Evolutionary conservation across 2,113 vertebrate species (phyloP), one percentile per base, ranked within the genome.

Genomic region (Colaptes auratus): DNA sequence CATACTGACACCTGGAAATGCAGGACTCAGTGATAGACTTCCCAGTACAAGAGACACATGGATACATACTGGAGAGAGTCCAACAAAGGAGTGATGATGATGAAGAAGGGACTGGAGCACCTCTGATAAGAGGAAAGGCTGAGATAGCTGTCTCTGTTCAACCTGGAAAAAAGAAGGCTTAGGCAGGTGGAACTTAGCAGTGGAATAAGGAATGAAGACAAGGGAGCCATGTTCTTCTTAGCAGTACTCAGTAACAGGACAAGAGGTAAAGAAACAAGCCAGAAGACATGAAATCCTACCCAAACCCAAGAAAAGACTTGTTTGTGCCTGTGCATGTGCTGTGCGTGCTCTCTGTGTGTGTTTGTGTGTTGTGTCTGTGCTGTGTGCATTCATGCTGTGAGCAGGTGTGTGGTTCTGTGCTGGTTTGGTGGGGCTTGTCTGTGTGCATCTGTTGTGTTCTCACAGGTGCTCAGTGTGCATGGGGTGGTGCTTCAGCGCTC

Each of bases 391-490:
- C 56, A 50, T n/a, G 35, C 23, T 53, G 44, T 27, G 3, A 48
- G 24, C 5, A 12, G 19, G 46, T 67, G 36, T n/a, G 36, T 10
- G 42, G 60, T 50, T 50, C 27, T 52, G 42, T 4, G 9, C 8
- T 23, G 28, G 42, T 12, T 18, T 55, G 4, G 1, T 8, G 25
- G 20, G 33, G n/a, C 23, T 21, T 44, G 39, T 27, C 24, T 50
- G 35, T 17, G 30, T 12, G 9, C 0, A 0, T 3, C 12, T 16
- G 15, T 50, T 39, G n/a, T 9, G 28, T 1, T 5, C 63, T 61
- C 31, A 9, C 25, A 31, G 39, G 55, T 74, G 75, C 20, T 46
- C n/a, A 4, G 66, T 9, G 69, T 12, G 33, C 0, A 4, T 21
- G 31, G 28, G 20, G 11, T 14, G 67, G 18, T 31, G 71, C 21